phyloP scores from a whole-genome alignment of 2,113 vertebrate genomes.

The Perca flavescens region DNA sequence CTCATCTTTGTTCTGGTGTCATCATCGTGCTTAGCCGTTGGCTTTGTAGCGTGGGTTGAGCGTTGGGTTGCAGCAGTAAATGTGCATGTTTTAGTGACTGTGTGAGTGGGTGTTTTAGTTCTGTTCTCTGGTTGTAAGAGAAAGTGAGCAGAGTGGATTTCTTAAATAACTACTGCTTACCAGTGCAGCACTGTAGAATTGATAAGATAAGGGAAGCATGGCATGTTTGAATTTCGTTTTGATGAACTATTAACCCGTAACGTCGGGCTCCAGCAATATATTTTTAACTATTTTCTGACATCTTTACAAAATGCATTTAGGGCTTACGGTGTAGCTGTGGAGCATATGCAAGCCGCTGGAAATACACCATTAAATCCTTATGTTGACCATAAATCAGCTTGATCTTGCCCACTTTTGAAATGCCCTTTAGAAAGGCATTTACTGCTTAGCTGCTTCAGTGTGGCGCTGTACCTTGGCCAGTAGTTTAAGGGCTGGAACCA shows the following conservation, averaged over 20 bases:
- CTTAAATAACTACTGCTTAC: slow-evolving; percentile 61
- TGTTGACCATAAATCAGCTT: not conserved
- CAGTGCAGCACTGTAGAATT: not conserved
- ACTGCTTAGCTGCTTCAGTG: not conserved
- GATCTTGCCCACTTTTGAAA: not conserved
- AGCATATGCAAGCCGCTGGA: not conserved
- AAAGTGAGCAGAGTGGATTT: slow-evolving; percentile 36
- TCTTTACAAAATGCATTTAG: too few species aligned
- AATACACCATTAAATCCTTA: not conserved
- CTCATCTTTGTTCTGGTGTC: slow-evolving; percentile 25
- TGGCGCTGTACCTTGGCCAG: too few species aligned
- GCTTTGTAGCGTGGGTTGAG: slow-evolving; percentile 38
- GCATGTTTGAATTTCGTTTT: not conserved
- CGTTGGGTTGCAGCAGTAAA: slow-evolving; percentile 25
- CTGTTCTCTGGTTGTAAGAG: slow-evolving; percentile 37
- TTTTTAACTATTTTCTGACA: not conserved
- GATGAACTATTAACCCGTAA: not conserved
- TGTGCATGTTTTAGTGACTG: slow-evolving; percentile 38
- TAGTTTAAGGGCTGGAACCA: not conserved
- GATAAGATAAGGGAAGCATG: slow-evolving; percentile 20
- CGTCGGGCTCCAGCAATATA: not conserved
- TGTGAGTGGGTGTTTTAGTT: slow-evolving; percentile 57
- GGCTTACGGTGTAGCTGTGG: too few species aligned
- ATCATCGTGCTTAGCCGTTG: slow-evolving; percentile 20
- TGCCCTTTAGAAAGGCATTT: not conserved